These are phyloP conservation scores for Rhagophthalmus giganteus DNA, from an alignment of 2,888 invertebrate genomes.

Conservation along the genomic window DNA sequence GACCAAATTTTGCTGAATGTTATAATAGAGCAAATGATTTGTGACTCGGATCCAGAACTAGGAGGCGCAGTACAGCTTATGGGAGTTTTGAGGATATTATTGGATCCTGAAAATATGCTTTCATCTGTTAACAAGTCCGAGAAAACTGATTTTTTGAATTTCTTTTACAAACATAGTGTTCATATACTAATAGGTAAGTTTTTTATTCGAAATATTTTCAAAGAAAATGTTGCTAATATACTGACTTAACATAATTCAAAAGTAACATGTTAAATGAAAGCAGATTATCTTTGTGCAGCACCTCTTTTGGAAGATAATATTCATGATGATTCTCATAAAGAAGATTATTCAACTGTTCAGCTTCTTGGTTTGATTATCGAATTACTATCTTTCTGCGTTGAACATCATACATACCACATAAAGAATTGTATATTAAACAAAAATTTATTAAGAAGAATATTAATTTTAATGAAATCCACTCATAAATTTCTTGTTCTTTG, in stretches of 20 bases:
- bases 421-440: conserved; percentile 97
- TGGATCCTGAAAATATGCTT: conserved; percentile 98
- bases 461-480: conserved; percentile 94
- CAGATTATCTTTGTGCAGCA: conserved; percentile 59
- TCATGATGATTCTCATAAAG: conserved; percentile 85
- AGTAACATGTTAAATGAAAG: conserved; percentile 32
- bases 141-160: conserved; percentile 96
- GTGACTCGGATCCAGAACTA: conserved; percentile 94
- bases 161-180: conserved; percentile 98
- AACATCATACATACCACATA: conserved; percentile 98
- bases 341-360: conserved; percentile 97
- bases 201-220: background rate
- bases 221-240: no score
- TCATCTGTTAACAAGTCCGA: conserved; percentile 92
- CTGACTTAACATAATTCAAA: conserved; percentile 3
- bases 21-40: conserved; percentile 97
- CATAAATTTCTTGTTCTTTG: conserved; percentile 97
- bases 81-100: conserved; percentile 87
- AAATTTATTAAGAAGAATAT: conserved; percentile 91
- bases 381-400: conserved; percentile 96
- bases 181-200: conserved; percentile 86
- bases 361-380: conserved; percentile 92
- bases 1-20: conserved; percentile 95
- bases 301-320: conserved; percentile 93
- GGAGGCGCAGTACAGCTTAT: conserved; percentile 97